Percentiles rank a stretch among this genome's conserved stretches.
phyloP scores from a whole-genome alignment of 2,113 vertebrate species.

The Hippocampus abdominalis region DNA sequence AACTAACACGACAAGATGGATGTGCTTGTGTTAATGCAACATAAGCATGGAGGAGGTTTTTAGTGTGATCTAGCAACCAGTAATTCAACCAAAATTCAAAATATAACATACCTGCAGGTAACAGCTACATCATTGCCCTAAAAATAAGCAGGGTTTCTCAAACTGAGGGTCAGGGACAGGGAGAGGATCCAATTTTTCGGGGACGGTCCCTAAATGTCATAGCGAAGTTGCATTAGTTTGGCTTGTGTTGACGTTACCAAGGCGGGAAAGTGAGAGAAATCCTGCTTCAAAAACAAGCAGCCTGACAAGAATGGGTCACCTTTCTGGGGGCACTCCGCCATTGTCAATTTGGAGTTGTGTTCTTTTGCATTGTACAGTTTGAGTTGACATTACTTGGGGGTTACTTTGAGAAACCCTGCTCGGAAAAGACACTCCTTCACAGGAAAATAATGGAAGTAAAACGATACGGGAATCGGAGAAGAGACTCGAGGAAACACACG shows the following conservation, averaged over 20 bases:
- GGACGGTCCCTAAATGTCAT: not conserved
- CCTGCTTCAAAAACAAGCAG: not conserved
- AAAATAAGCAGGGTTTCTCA: slow-evolving; percentile 10
- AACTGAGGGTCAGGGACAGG: not conserved
- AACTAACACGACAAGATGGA: slow-evolving; percentile 66
- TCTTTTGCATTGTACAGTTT: not conserved
- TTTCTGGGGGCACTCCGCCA: not conserved
- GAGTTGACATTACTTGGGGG: not conserved
- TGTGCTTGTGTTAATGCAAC: slow-evolving; percentile 65
- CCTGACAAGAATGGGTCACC: not conserved
- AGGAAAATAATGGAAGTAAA: slow-evolving; percentile 50
- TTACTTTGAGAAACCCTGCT: not conserved
- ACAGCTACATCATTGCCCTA: slow-evolving; percentile 76
- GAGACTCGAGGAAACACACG: slow-evolving; percentile 64
- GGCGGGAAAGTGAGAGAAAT: not conserved
- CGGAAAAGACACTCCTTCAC: slow-evolving; percentile 72
- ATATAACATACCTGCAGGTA: slow-evolving; percentile 68
- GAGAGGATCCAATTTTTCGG: not conserved
- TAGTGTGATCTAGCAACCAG: slow-evolving; percentile 58
- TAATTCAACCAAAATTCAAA: slow-evolving; percentile 24
- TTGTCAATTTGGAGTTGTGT: not conserved
- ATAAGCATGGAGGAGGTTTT: slow-evolving; percentile 59
- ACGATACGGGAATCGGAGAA: slow-evolving; percentile 34
- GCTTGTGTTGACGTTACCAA: not conserved
- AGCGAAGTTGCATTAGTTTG: not conserved